Base-by-base conservation (phyloP, 2,113 vertebrate genomes). In the Eulemur macaco region DNA sequence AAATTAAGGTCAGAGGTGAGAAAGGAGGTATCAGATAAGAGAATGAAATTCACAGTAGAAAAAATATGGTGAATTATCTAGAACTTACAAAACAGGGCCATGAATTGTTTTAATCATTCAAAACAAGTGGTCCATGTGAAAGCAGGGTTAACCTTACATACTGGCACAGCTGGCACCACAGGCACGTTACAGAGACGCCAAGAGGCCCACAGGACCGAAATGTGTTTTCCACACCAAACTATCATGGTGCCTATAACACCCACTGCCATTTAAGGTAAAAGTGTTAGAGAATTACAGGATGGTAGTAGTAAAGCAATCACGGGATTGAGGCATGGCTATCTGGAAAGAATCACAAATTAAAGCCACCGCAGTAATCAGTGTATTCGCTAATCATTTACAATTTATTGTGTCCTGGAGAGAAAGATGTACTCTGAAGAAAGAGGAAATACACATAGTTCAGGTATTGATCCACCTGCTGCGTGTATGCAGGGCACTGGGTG, bases 391-490 rank as follows among this genome's bases (percentile, higher is more conserved):
- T 39, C 0, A 3, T 71, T 93, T 68, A 54, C 34, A 45, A 13
- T 39, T 69, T 60, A 73, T 42, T 25, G 58, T 56, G 74, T 56
- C 42, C 66, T 39, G 4, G 37, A 45, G 45, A 56, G 12, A 80
- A 39, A 74, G 14, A 5, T 27, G 37, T 29, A 4, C 25, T 37
- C 73, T 18, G 58, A n/a, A 77, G 60, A 71, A 77, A 54, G 0
- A 5, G 77, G 18, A 34, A 25, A 29, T 1, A 8, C 54, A 20
- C 21, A 14, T 20, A 7, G 34, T 12, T 42, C 86, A 14, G 63
- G n/a, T 3, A 27, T 0, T 0, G 34, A 11, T 29, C 56, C 42
- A 2, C 63, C 64, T 0, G 29, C 52, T 21, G 34, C 8, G 0
- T 1, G 47, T 0, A 1, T 2, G 68, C 12, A 5, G 8, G 29